Evolutionary conservation across 2,113 vertebrate genomes (phyloP), one percentile per base, ranked within the genome.

Genomic region (Pyxicephalus adspersus): DNA sequence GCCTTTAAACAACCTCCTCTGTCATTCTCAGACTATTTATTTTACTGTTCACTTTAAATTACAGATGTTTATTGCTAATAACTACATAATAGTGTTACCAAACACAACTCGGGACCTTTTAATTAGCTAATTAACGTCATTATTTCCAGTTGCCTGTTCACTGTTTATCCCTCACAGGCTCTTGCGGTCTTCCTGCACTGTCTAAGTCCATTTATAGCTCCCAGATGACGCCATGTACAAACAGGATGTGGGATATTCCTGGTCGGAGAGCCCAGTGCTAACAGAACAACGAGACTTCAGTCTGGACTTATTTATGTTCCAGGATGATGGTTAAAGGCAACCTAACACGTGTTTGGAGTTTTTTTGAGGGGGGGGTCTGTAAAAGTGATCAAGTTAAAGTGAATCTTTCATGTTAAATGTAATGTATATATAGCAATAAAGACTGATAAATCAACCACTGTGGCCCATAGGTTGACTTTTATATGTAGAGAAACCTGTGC

Each of bases 121-220:
- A 55, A 55, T 55, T 55, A 11, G 51, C n/a, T 54, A 55, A 72
- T 8, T 28, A 51, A 28, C 26, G 20, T 72, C 26, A 71, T n/a
- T 28, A 71, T 20, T 11, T 28, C 34, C 64, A 6, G n/a, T 4
- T 23, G 57, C 8, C n/a, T 13, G 15, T 25, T 25, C 25, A 0
- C 58, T 61, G 58, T 61, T 9, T 61, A 25, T 25, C 25, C 25
- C 8, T 9, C 6, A 13, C 8, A 1, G 38, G 38, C 38, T 45
- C 38, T 45, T 45, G 38, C 15, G 38, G 38, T 45, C 38, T 8
- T 45, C 38, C 8, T 13, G 38, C 58, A 20, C 22, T 25, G 20
- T 68, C 66, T 25, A 38, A 38, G 50, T 38, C 66, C 66, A 68
- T 50, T 68, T 51, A 68, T 51, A 71, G 25, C 19, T 68, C 38